phyloP scores from a whole-genome alignment of 1,140 invertebrate genomes.

The Spodoptera frugiperda region DNA sequence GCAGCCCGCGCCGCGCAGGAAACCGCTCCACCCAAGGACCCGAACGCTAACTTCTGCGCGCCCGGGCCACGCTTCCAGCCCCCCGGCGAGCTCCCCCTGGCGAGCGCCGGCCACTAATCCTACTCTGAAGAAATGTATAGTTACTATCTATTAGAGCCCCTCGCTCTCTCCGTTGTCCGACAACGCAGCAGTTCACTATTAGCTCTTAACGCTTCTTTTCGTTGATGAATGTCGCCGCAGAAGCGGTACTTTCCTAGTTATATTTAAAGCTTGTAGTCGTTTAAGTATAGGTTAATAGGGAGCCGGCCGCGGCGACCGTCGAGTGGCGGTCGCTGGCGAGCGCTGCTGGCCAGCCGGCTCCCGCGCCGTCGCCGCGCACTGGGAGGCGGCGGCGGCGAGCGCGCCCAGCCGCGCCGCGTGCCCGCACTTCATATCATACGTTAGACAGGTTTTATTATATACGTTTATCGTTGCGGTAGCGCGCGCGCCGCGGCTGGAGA shows the following conservation, averaged over 20 bases:
- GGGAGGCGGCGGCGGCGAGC: constrained; percentile 81
- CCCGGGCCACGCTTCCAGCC: constrained; percentile 86
- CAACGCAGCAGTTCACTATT: constrained; percentile 86
- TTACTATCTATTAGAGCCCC: constrained; percentile 81
- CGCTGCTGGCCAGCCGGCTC: constrained; percentile 46
- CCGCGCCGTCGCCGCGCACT: constrained; percentile 80
- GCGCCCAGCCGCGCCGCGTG: constrained; percentile 67
- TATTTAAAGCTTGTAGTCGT: constrained; percentile 84
- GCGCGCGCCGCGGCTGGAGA: constrained; percentile 75
- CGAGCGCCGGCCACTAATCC: constrained; percentile 87
- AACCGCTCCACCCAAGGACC: constrained; percentile 75
- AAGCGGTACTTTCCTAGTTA: constrained; percentile 81
- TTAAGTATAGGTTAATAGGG: constrained; percentile 81
- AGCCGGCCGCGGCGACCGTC: constrained; percentile 63
- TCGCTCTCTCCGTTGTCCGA: constrained; percentile 84
- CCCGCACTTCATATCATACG: constrained; percentile 84
- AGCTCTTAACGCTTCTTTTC: constrained; percentile 85
- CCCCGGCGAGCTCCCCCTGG: constrained; percentile 85
- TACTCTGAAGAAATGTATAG: constrained; percentile 83
- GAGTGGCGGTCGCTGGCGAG: constrained; percentile 45
- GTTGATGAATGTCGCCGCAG: constrained; percentile 77
- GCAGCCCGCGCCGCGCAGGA: constrained; percentile 90
- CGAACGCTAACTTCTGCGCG: constrained; percentile 86
- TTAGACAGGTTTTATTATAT: constrained; percentile 85
- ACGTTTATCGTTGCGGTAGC: constrained; percentile 80